Conservation (phyloP, 2,797 vertebrate genomes). For the Onychomys leucogaster region DNA sequence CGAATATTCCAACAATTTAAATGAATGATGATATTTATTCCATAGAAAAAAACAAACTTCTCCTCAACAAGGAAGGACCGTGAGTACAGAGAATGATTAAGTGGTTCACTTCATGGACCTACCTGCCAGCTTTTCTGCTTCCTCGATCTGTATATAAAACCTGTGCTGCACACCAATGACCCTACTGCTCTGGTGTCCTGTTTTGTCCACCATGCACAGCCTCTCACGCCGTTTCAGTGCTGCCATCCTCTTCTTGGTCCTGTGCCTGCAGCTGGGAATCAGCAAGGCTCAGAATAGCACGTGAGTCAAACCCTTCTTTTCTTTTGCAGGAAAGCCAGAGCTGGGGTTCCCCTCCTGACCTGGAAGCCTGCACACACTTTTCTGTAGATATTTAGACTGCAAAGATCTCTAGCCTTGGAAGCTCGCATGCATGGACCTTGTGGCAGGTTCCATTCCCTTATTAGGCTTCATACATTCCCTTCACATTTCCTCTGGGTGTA, state of each 20-base stretch:
- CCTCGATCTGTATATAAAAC: conserved; percentile 63
- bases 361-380: neutral
- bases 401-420: neutral
- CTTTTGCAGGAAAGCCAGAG: neutral
- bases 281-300: conserved; percentile 2
- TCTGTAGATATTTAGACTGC: neutral
- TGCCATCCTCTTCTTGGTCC: conserved; percentile 57
- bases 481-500: neutral
- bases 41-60: conserved; percentile 60
- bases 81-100: neutral
- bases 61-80: conserved; percentile 60
- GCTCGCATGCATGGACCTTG: neutral
- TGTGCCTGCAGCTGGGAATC: conserved; percentile 64
- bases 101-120: neutral
- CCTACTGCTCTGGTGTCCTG: neutral
- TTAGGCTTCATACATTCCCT: neutral
- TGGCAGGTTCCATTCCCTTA: neutral
- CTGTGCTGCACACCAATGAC: neutral
- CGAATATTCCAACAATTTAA: neutral
- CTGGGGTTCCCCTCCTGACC: neutral
- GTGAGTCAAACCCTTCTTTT: conserved; percentile 55
- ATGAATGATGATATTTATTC: conserved; percentile 40
- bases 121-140: conserved; percentile 29
- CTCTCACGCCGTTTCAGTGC: conserved; percentile 14
- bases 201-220: conserved; percentile 27